Percentiles rank a stretch among this genome's conserved stretches.
phyloP scores from a whole-genome alignment of 2,888 invertebrate species.

The Ophioninae sp. region DNA sequence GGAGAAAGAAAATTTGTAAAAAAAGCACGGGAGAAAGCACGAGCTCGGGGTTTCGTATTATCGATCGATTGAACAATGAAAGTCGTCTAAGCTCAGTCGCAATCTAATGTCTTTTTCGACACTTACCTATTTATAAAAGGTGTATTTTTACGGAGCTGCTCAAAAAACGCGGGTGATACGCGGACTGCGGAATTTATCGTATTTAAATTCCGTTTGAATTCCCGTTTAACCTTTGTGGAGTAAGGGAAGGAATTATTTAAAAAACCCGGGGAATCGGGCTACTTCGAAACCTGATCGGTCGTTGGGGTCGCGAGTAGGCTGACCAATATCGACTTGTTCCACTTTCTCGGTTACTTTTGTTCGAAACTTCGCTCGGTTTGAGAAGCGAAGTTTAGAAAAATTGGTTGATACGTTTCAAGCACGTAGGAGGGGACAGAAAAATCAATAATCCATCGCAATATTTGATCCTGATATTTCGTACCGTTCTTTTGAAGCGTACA shows the following conservation, averaged over 20 bases:
- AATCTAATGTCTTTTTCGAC: slow-evolving; percentile 15
- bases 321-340: slow-evolving; percentile 39
- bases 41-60: slow-evolving; percentile 42
- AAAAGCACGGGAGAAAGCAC: slow-evolving; percentile 20
- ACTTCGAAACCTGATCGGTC: no score
- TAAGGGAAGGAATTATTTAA: no score
- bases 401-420: no score
- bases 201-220: no score
- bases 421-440: no score
- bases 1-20: slow-evolving; percentile 2
- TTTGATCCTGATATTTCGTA: no score
- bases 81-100: slow-evolving; percentile 27
- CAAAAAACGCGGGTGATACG: no score
- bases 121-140: slow-evolving; percentile 1
- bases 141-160: not conserved
- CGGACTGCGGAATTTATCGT: no score
- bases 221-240: no score
- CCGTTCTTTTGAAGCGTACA: no score
- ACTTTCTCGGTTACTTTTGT: slow-evolving; percentile 19
- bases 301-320: not conserved
- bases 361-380: not conserved
- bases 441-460: no score
- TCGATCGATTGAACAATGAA: slow-evolving; percentile 54
- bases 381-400: not conserved
- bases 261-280: no score